Conservation (phyloP, 2,113 vertebrate species). For the Nothoprocta perdicaria region DNA sequence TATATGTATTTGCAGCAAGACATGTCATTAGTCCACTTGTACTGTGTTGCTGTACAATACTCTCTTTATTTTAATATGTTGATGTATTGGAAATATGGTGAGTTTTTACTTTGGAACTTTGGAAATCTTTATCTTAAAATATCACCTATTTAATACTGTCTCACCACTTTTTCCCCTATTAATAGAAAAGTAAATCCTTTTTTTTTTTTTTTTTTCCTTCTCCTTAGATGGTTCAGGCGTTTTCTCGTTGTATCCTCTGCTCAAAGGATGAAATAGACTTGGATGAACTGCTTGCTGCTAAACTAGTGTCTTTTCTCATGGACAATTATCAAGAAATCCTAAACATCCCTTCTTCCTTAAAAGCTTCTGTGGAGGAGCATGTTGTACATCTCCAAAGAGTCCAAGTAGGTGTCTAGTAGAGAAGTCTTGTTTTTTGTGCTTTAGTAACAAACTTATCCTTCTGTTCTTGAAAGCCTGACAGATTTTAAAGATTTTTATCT, state of each 20-base stretch:
- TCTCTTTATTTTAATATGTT: neutral
- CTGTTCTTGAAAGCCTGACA: neutral
- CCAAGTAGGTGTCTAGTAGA: slow-evolving; percentile 73
- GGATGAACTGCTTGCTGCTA: slow-evolving; percentile 87
- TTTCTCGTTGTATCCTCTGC: slow-evolving; percentile 87
- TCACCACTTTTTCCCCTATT: neutral
- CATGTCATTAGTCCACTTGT: neutral
- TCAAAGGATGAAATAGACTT: slow-evolving; percentile 88
- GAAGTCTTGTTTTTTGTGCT: neutral
- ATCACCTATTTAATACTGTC: neutral
- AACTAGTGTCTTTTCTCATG: slow-evolving; percentile 87
- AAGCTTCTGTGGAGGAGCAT: slow-evolving; percentile 82
- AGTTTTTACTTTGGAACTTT: neutral
- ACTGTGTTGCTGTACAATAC: neutral
- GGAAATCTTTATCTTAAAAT: neutral
- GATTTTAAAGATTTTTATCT: neutral
- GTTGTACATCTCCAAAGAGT: slow-evolving; percentile 80
- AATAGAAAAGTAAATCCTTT: neutral
- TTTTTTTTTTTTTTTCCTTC: neutral
- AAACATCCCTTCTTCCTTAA: slow-evolving; percentile 77
- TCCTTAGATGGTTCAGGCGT: slow-evolving; percentile 84
- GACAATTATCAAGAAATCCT: slow-evolving; percentile 85
- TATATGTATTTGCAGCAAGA: neutral
- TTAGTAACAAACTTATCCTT: neutral
- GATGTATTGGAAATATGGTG: neutral